These are phyloP conservation scores for Ennomos erosarius DNA, from an alignment of 2,888 invertebrate genomes.

Conservation along the genomic window DNA sequence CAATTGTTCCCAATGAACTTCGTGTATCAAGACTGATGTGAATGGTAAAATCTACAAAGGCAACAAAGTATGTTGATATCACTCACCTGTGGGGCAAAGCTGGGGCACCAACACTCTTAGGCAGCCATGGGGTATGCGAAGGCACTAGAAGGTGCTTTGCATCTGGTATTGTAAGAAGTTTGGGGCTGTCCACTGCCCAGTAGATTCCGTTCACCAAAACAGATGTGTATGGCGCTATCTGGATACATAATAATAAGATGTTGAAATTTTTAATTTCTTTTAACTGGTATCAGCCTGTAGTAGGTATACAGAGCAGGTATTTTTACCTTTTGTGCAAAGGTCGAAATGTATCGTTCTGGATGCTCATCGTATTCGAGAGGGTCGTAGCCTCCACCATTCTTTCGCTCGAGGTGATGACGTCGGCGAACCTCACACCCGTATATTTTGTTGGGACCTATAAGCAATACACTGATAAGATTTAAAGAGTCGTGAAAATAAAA, in stretches of 20 bases:
- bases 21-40: slow-evolving; percentile 17
- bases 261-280: background rate
- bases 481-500: no score
- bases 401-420: slow-evolving; percentile 96
- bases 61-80: slow-evolving; percentile 10
- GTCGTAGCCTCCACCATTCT: slow-evolving; percentile 97
- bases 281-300: no score
- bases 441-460: slow-evolving; percentile 94
- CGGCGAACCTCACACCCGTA: slow-evolving; percentile 98
- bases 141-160: slow-evolving; percentile 97
- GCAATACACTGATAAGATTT: no score
- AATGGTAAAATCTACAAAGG: slow-evolving; percentile 17
- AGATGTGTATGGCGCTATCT: slow-evolving; percentile 98
- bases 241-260: slow-evolving; percentile 24
- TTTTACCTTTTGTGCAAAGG: slow-evolving; percentile 95
- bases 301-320: background rate
- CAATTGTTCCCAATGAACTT: slow-evolving; percentile 7
- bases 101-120: slow-evolving; percentile 94
- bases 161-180: slow-evolving; percentile 98
- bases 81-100: slow-evolving; percentile 76
- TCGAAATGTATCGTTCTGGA: slow-evolving; percentile 97
- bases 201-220: slow-evolving; percentile 99
- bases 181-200: slow-evolving; percentile 99
- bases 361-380: slow-evolving; percentile 93
- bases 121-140: slow-evolving; percentile 96